These are phyloP conservation scores for Drosophila flavopinicola DNA, from an alignment of 2,888 invertebrate genomes.

Conservation along the genomic window DNA sequence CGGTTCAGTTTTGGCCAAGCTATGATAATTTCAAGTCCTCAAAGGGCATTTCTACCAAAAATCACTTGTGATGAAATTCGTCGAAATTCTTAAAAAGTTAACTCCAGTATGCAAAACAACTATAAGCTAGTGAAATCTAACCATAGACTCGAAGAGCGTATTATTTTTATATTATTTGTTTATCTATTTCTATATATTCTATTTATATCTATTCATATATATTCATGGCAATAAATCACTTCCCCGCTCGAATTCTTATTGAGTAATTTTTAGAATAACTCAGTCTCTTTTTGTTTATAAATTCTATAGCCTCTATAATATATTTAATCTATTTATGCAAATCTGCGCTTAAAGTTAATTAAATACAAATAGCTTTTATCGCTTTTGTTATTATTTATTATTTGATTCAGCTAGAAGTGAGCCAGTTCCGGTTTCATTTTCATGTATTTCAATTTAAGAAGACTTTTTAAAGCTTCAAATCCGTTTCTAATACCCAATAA, in stretches of 20 bases:
- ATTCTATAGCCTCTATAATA: too few species aligned
- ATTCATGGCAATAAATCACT: neutral
- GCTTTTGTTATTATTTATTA: neutral
- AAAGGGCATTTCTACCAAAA: too few species aligned
- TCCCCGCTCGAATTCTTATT: neutral
- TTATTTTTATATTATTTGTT: too few species aligned
- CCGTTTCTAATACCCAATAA: too few species aligned
- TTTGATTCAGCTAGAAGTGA: slow-evolving; percentile 2
- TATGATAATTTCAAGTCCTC: too few species aligned
- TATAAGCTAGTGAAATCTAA: too few species aligned
- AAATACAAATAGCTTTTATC: slow-evolving; percentile 4
- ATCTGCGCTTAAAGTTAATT: neutral
- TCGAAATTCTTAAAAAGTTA: too few species aligned
- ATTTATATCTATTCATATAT: neutral
- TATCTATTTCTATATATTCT: neutral
- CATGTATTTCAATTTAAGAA: slow-evolving; percentile 2
- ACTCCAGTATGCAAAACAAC: too few species aligned
- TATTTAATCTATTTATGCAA: slow-evolving; percentile 7
- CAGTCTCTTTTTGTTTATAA: too few species aligned
- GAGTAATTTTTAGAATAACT: neutral
- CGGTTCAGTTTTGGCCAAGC: too few species aligned
- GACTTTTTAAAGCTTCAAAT: slow-evolving; percentile 8
- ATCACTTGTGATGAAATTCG: too few species aligned
- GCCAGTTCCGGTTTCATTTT: slow-evolving; percentile 42
- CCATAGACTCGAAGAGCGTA: too few species aligned